Conservation (phyloP, 53 echinoderm and acorn worm species). For the Temnopleurus reevesii region DNA sequence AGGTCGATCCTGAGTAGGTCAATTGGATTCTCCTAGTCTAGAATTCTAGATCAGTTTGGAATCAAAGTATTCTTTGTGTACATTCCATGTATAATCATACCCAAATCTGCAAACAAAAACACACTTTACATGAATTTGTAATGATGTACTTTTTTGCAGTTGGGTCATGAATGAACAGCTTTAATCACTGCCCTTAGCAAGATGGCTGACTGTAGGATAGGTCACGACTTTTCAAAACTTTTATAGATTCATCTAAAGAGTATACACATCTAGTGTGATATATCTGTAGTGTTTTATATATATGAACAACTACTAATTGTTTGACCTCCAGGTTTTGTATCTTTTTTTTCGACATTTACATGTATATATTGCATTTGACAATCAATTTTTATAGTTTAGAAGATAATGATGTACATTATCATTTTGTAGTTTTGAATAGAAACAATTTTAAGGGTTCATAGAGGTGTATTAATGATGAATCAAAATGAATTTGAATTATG, state of each 20-base stretch:
- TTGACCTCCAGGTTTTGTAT: neutral
- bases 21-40: too few species aligned
- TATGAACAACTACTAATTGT: too few species aligned
- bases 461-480: too few species aligned
- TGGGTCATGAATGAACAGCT: neutral
- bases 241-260: neutral
- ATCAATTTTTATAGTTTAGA: neutral
- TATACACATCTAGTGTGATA: neutral
- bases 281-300: too few species aligned
- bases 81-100: neutral
- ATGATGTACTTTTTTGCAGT: neutral
- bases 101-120: neutral
- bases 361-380: conserved; percentile 32
- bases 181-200: neutral
- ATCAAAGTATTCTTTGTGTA: neutral
- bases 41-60: too few species aligned
- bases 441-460: neutral
- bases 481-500: too few species aligned
- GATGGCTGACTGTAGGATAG: neutral
- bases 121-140: neutral
- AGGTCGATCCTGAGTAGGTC: too few species aligned
- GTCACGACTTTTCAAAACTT: neutral
- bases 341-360: neutral
- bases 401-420: neutral
- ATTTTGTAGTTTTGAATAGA: neutral